Percentiles rank a stretch among this genome's conserved stretches.
Evolutionary conservation across 2,797 vertebrate species (phyloP).

Genomic region (Oreonectes daqikongensis): DNA sequence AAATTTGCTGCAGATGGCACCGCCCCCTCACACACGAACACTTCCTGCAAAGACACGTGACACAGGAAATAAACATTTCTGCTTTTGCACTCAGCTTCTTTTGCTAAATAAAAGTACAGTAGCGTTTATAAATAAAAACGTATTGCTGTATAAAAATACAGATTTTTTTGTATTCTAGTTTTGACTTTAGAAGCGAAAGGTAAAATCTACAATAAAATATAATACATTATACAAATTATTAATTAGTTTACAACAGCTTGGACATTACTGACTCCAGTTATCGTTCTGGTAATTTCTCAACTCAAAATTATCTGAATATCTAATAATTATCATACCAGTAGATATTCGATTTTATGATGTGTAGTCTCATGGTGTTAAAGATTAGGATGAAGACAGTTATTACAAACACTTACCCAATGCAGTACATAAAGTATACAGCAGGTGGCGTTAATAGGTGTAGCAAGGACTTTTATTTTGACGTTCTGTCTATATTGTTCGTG

Average conservation of each 20-base stretch:
- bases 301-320: background rate
- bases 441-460: background rate
- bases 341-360: background rate
- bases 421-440: background rate
- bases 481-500: background rate
- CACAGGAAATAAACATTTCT: conserved; percentile 6
- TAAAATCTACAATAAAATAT: background rate
- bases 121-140: background rate
- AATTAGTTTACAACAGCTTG: background rate
- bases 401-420: background rate
- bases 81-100: background rate
- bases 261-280: background rate
- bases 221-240: background rate
- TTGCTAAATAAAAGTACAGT: background rate
- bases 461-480: conserved; percentile 8
- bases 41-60: conserved; percentile 66
- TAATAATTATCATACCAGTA: background rate
- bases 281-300: background rate
- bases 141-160: too few relatives aligned
- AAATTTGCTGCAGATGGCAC: conserved; percentile 59
- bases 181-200: too few relatives aligned
- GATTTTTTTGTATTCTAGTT: too few relatives aligned
- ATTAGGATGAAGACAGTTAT: background rate
- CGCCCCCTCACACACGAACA: conserved; percentile 61
- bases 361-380: too few relatives aligned